Conservation (phyloP, 2,113 vertebrate species). For the Antechinus stuartii region DNA sequence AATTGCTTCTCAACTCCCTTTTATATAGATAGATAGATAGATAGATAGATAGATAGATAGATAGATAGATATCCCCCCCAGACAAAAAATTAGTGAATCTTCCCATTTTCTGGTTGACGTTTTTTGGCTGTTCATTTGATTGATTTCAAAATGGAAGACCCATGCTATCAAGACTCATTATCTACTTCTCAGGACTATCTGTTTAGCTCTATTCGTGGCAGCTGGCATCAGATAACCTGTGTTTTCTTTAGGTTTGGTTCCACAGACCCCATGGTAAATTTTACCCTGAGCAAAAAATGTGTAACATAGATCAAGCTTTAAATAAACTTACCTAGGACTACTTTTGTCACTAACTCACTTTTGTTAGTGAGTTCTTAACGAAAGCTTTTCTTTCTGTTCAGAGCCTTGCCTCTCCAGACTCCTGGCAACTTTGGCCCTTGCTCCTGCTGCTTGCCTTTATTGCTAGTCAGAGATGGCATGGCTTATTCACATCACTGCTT, state of each 20-base stretch:
- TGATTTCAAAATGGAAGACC: constrained; percentile 31
- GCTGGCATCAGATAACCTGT: neutral
- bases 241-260: neutral
- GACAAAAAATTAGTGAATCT: neutral
- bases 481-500: constrained; percentile 12
- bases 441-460: constrained; percentile 30
- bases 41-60: no score
- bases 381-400: constrained; percentile 42
- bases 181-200: neutral
- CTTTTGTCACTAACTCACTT: constrained; percentile 45
- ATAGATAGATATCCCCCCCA: no score
- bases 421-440: neutral
- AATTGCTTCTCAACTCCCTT: neutral
- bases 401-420: constrained; percentile 31
- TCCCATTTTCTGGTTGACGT: neutral
- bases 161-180: neutral
- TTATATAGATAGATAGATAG: neutral
- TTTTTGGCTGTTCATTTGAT: neutral
- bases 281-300: neutral
- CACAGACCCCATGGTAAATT: neutral
- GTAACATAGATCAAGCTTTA: constrained; percentile 7
- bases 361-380: constrained; percentile 15
- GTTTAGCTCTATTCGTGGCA: neutral
- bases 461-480: constrained; percentile 20
- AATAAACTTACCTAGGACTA: constrained; percentile 16